Evolutionary conservation across 1,140 invertebrate species (phyloP).

Genomic region (Trichoplusia ni): DNA sequence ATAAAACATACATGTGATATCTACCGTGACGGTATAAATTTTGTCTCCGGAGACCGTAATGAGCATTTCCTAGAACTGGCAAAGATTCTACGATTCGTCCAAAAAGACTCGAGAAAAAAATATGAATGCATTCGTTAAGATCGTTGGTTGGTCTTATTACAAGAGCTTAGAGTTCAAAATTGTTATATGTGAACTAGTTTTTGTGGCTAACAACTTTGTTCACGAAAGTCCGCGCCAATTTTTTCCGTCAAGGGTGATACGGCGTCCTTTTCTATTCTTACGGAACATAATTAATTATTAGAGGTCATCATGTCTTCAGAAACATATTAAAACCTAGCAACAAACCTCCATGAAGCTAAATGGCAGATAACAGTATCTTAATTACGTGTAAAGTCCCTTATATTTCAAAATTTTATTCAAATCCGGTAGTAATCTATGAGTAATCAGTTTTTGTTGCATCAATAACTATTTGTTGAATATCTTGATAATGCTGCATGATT

Average conservation of each 20-base stretch:
- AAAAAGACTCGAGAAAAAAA: slow-evolving; percentile 10
- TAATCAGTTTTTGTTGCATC: too few species aligned
- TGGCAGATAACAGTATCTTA: too few species aligned
- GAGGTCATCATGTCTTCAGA: too few species aligned
- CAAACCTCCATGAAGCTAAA: too few species aligned
- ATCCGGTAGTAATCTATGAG: too few species aligned
- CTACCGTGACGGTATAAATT: slow-evolving; percentile 56
- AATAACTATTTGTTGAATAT: too few species aligned
- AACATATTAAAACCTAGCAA: too few species aligned
- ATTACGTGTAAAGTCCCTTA: too few species aligned
- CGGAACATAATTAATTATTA: too few species aligned
- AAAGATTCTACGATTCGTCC: slow-evolving; percentile 24
- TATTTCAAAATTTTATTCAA: too few species aligned
- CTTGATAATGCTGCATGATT: too few species aligned
- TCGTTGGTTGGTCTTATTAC: neutral
- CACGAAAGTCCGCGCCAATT: neutral
- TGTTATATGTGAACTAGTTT: neutral
- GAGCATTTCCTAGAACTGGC: slow-evolving; percentile 61
- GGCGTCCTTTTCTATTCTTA: neutral
- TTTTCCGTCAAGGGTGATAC: neutral
- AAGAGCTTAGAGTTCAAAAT: neutral
- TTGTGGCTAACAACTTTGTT: neutral
- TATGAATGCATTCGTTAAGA: neutral
- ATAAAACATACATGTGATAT: slow-evolving; percentile 11
- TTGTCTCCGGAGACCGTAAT: slow-evolving; percentile 49